Percentiles rank a stretch among this genome's conserved stretches.
Conservation (phyloP, 2,797 vertebrate genomes). For the Botia kubotai region DNA sequence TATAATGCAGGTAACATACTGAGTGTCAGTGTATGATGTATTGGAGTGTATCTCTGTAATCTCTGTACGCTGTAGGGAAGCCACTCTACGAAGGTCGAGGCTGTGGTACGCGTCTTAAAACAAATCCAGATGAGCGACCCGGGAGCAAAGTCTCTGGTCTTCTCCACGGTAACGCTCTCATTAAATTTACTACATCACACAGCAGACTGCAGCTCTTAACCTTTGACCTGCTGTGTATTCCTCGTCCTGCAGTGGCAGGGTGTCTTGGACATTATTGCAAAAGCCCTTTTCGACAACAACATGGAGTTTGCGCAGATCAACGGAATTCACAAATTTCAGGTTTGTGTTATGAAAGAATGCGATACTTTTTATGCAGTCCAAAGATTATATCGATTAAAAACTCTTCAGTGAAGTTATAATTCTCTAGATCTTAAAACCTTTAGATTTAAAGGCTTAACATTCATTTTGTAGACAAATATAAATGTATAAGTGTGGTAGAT, state of each 20-base stretch:
- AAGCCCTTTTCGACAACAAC: slow-evolving; percentile 95
- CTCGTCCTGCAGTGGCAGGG: slow-evolving; percentile 88
- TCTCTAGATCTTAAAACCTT: too few species aligned
- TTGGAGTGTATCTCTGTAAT: slow-evolving; percentile 21
- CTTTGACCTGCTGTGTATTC: slow-evolving; percentile 13
- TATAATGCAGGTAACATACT: background rate
- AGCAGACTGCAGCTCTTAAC: slow-evolving; percentile 18
- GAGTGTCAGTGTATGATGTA: background rate
- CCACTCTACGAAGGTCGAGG: slow-evolving; percentile 98
- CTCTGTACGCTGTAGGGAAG: slow-evolving; percentile 85
- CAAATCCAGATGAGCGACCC: slow-evolving; percentile 91
- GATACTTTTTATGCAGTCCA: background rate
- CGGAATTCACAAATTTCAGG: slow-evolving; percentile 96
- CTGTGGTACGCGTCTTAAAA: slow-evolving; percentile 93
- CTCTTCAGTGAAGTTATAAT: too few species aligned
- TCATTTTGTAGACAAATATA: too few species aligned
- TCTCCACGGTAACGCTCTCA: slow-evolving; percentile 88
- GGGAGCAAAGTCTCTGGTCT: slow-evolving; percentile 94
- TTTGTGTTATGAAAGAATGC: slow-evolving; percentile 60
- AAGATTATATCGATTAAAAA: too few species aligned
- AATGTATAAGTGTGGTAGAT: too few species aligned
- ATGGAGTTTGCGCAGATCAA: slow-evolving; percentile 97
- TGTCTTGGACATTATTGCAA: slow-evolving; percentile 96
- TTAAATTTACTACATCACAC: slow-evolving; percentile 36
- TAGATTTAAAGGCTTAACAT: too few species aligned